Evolutionary conservation across 2,888 invertebrate genomes (phyloP).

Genomic region (Thymelicus acteon): DNA sequence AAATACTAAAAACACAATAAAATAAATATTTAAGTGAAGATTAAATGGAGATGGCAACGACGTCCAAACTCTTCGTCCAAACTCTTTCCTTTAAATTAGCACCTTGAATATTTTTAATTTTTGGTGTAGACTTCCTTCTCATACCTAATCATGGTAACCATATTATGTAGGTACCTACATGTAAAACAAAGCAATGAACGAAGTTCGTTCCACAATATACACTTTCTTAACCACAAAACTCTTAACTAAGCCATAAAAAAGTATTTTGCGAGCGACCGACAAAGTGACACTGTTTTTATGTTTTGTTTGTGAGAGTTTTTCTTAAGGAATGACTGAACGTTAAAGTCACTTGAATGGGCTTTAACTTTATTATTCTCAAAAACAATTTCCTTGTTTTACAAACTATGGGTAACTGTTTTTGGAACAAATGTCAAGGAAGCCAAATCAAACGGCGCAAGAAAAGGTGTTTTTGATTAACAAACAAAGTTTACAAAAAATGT

Average conservation of each 20-base stretch:
- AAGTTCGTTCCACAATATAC: slow-evolving; percentile 36
- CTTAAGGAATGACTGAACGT: slow-evolving; percentile 24
- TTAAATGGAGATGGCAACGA: no score
- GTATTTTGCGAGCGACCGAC: slow-evolving; percentile 42
- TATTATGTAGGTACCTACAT: no score
- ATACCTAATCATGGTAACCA: no score
- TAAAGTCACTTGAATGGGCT: slow-evolving; percentile 7
- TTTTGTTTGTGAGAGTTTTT: slow-evolving; percentile 35
- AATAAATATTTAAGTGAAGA: no score
- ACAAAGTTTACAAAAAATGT: neutral
- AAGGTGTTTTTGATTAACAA: neutral
- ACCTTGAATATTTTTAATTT: no score
- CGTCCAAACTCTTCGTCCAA: no score
- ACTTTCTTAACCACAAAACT: slow-evolving; percentile 42
- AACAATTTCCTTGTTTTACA: slow-evolving; percentile 27
- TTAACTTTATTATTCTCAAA: slow-evolving; percentile 34
- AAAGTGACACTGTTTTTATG: slow-evolving; percentile 44
- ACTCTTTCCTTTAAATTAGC: no score
- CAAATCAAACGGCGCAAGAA: neutral
- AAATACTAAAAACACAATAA: no score
- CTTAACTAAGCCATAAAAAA: slow-evolving; percentile 40
- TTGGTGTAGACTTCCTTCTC: no score
- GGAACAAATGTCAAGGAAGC: slow-evolving; percentile 24
- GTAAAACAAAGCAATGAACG: slow-evolving; percentile 40
- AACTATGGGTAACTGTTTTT: slow-evolving; percentile 15